These are phyloP conservation scores for Ochropacha duplaris DNA, from an alignment of 2,888 invertebrate genomes.

Conservation along the genomic window DNA sequence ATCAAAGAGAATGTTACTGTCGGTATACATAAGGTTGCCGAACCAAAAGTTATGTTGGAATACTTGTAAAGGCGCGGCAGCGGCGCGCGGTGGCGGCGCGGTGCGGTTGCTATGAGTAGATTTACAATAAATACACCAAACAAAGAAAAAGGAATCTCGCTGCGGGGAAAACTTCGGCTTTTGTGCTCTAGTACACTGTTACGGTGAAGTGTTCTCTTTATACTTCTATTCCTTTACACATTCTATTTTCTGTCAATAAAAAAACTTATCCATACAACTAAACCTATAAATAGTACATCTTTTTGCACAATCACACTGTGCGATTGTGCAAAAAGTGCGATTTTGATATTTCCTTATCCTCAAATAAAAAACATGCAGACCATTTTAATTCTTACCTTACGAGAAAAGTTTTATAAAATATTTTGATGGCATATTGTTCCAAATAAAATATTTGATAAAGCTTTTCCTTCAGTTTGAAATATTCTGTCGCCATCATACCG, in stretches of 20 bases:
- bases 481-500: background rate
- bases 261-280: too few relatives aligned
- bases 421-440: too few relatives aligned
- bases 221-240: conserved; percentile 11
- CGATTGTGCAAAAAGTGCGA: too few relatives aligned
- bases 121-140: conserved; percentile 83
- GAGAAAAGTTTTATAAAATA: too few relatives aligned
- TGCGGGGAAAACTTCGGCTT: conserved; percentile 79
- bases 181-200: conserved; percentile 64
- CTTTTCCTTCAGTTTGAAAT: background rate
- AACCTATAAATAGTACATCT: too few relatives aligned
- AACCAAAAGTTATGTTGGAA: conserved; percentile 78
- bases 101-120: conserved; percentile 72
- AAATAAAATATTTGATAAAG: too few relatives aligned
- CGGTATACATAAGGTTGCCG: conserved; percentile 55
- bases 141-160: conserved; percentile 81
- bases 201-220: conserved; percentile 39
- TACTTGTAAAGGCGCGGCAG: conserved; percentile 73
- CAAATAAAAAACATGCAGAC: too few relatives aligned
- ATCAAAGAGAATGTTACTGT: conserved; percentile 36
- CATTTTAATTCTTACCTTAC: too few relatives aligned
- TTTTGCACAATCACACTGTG: too few relatives aligned
- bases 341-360: too few relatives aligned
- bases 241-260: conserved; percentile 12
- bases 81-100: conserved; percentile 41